Conservation (phyloP, 1,140 invertebrate species). For the Trichoplusia ni region DNA sequence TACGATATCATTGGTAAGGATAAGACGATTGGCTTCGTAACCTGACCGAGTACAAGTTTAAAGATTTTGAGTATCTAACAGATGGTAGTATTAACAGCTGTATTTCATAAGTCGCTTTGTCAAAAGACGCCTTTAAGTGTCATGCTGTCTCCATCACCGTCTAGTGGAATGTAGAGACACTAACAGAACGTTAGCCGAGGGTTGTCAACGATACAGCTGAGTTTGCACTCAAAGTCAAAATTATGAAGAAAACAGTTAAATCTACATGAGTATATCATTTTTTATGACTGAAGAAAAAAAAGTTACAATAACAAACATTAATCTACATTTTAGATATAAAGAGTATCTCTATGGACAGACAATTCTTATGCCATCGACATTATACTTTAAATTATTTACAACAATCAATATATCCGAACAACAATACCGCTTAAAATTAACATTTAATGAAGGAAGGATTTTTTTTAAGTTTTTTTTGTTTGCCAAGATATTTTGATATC, state of each 20-base stretch:
- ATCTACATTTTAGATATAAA: conserved; percentile 38
- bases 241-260: background rate
- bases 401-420: conserved; percentile 37
- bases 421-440: conserved; percentile 35
- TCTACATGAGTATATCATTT: background rate
- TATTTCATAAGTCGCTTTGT: too few relatives aligned
- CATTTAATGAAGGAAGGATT: conserved; percentile 14
- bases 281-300: background rate
- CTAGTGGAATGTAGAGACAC: too few relatives aligned
- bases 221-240: background rate
- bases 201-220: too few relatives aligned
- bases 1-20: background rate
- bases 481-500: conserved; percentile 53
- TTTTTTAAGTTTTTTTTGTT: conserved; percentile 40
- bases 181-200: too few relatives aligned
- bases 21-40: background rate
- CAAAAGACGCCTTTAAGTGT: too few relatives aligned
- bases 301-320: conserved; percentile 30
- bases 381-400: conserved; percentile 51
- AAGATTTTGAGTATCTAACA: too few relatives aligned
- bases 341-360: conserved; percentile 47
- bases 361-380: conserved; percentile 46
- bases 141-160: too few relatives aligned
- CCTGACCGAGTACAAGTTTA: background rate
- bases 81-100: too few relatives aligned